Evolutionary conservation across 1,140 invertebrate genomes (phyloP), one percentile per base, ranked within the genome.

Genomic region (Sitophilus oryzae): DNA sequence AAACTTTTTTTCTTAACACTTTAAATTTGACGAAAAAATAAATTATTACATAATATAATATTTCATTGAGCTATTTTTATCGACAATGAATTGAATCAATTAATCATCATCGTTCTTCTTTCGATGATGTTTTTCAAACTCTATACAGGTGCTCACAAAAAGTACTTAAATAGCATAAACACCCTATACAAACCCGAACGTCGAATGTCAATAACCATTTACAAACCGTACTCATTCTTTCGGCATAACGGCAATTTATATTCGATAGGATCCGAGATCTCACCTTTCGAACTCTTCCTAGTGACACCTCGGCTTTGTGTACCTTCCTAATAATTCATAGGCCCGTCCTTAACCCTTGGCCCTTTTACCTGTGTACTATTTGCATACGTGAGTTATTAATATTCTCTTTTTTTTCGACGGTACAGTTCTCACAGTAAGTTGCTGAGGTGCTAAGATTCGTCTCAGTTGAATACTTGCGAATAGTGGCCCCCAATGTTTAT

Each of bases 121-220:
- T n/a, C n/a, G n/a, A n/a, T n/a, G n/a, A n/a, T n/a, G n/a, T n/a
- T n/a, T n/a, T n/a, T n/a, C n/a, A n/a, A n/a, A n/a, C n/a, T n/a
- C n/a, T n/a, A n/a, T n/a, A n/a, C n/a, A n/a, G n/a, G n/a, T n/a
- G n/a, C n/a, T n/a, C n/a, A n/a, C n/a, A n/a, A n/a, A 34, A 47
- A 35, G 44, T 45, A 49, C 46, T 56, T 49, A 49, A 56, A 56
- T 19, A 35, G 53, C 45, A 49, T 49, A 56, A 56, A 56, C 53
- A 56, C 38, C 41, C 38, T 44, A 54, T 54, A 47, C 22, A 46
- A 44, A 14, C 53, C 46, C 46, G 37, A 30, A 56, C 34, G 43
- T 25, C 49, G 49, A 56, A 56, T 30, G 53, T 56, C 53, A 56
- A 56, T 46, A 56, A 56, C 46, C 53, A 56, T 56, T 56, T 56